Evolutionary conservation across 2,888 invertebrate species (phyloP), one percentile per base, ranked within the genome.

Genomic region (Lutraria lutraria): DNA sequence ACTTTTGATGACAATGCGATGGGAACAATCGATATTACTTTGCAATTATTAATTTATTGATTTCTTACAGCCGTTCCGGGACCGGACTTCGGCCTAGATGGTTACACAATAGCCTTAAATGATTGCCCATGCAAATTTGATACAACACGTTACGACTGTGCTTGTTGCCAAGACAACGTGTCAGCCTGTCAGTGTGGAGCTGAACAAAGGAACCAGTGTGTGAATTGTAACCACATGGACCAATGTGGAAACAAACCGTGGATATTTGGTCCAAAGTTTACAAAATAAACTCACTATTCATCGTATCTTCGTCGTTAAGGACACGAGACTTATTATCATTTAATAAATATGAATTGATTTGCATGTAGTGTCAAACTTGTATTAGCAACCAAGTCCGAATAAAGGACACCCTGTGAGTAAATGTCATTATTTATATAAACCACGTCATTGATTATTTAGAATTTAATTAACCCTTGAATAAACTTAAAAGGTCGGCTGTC

Each of bases 171-270:
- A 25, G 88, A 81, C 13, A 31, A 72, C 25, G 72, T 87, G 60
- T 60, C 76, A 43, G 89, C 85, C 1, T 91, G 90, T 84, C 92
- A 81, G 25, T 92, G 92, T 85, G 87, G 86, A 21, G n/a, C 52
- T 21, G 80, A 72, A 2, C 86, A 90, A 31, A 54, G 85, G 83
- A 92, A 92, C 83, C 92, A 92, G 63, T 92, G 92, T 81, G 91
- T 91, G 0, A 85, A 88, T 34, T 91, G 90, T 85, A 60, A 85
- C 13, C 91, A 91, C 52, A 81, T 88, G 90, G 89, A 90, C 29
- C 82, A 88, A 13, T 92, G 92, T 68, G 92, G 91, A 19, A 85
- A 84, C 63, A 92, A 92, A 52, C 91, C 90, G 0, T 91, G 91
- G 88, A 88, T 92, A n/a, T 92, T 88, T 43, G 92, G 92, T 52